Base-by-base conservation (phyloP, 2,888 invertebrate species). In the Camponotus fellah region DNA sequence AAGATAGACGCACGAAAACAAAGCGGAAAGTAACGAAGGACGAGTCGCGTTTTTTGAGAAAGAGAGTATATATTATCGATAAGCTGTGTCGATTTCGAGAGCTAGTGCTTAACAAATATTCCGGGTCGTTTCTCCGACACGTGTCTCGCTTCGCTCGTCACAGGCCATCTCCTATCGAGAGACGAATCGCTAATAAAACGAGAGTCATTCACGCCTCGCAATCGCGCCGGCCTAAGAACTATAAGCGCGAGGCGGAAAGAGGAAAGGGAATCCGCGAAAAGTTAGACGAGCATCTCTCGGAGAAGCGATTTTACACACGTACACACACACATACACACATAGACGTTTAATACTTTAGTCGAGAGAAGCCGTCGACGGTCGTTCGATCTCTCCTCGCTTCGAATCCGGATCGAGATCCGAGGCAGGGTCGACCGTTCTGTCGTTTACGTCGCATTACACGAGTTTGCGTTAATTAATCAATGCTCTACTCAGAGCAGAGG, bases 1-100 rank as follows among this genome's bases (percentile, higher is more conserved):
- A 92, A 91, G 90, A 91, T 91, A 89, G 91, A 90, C 91, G 91
- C 91, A 92, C 87, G 92, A 91, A 90, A 88, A 60, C 69, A 77
- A 90, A 91, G 87, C 87, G 89, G 89, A 92, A 91, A 90, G 90
- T 91, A 90, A 88, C 86, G 88, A 88, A 87, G 85, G 83, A 86
- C 85, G 49, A 88, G 86, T 40, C 85, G 87, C 85, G 88, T 86
- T 89, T 88, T 53, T 46, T 60, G 26, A 66, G n/a, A 80, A 46
- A 80, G 17, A 82, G 72, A 56, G 32, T 71, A 53, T 58, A 89
- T 90, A 90, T 90, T 90, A 91, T 87, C 84, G 83, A 89, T 90
- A 91, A 91, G 85, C 86, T 88, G 87, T 88, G 88, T 88, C 87
- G 91, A 86, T 53, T 53, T 90, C 83, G 84, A 85, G 84, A 90